Percentiles rank a stretch among this genome's conserved stretches.
phyloP scores from a whole-genome alignment of 2,888 invertebrate genomes.

The Thysanoteuthis rhombus region DNA sequence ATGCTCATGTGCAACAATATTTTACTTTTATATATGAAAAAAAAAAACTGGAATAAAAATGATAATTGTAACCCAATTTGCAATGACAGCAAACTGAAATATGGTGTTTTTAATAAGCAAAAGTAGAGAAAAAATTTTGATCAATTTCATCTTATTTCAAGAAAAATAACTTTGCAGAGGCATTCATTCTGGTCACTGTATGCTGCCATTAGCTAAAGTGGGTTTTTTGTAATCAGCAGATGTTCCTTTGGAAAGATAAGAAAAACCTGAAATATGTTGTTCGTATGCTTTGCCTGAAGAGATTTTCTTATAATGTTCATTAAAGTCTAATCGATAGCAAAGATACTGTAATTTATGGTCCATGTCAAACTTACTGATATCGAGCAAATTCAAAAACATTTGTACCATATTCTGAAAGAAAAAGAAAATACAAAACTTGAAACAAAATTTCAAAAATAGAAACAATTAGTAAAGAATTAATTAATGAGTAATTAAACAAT shows the following conservation, averaged over 20 bases:
- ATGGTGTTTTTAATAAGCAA: neutral
- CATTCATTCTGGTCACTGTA: neutral
- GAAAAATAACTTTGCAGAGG: neutral
- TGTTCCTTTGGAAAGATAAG: neutral
- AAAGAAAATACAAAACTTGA: neutral
- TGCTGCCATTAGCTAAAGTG: neutral
- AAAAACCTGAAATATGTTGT: neutral
- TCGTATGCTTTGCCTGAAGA: neutral
- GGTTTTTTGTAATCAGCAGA: neutral
- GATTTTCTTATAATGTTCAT: constrained; percentile 86
- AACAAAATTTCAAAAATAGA: neutral
- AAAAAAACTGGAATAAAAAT: no score
- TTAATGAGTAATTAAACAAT: no score
- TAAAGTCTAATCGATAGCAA: constrained; percentile 92
- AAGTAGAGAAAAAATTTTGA: neutral
- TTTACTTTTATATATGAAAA: no score
- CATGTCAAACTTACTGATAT: constrained; percentile 83
- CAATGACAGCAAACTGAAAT: no score
- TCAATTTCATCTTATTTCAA: neutral
- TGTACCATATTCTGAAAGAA: constrained; percentile 81
- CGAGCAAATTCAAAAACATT: constrained; percentile 80
- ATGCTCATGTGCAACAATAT: no score
- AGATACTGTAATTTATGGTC: constrained; percentile 81
- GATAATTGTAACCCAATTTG: no score
- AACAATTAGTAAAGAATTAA: no score